Evolutionary conservation across 2,888 invertebrate species (phyloP).

Genomic region (Drosophila helvetica): DNA sequence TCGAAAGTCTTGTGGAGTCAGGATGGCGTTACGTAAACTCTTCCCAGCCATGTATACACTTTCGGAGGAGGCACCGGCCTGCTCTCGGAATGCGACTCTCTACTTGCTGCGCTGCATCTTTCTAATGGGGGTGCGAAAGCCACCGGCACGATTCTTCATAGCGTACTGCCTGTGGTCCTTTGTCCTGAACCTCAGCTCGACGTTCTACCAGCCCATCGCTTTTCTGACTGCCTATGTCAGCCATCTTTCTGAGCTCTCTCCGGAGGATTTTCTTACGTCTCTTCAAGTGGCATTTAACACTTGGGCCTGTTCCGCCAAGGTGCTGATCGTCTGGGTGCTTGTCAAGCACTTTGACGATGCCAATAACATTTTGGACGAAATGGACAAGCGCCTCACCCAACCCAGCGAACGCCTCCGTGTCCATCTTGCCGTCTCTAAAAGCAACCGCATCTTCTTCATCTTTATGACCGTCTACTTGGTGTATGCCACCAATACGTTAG

Average conservation of each 20-base stretch:
- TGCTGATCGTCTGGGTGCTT: constrained; percentile 60
- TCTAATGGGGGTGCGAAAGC: constrained; percentile 58
- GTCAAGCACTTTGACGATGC: constrained; percentile 58
- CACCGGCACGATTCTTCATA: constrained; percentile 43
- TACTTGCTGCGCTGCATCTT: constrained; percentile 58
- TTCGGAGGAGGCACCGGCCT: constrained; percentile 17
- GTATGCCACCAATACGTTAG: constrained; percentile 59
- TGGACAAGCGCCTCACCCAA: constrained; percentile 55
- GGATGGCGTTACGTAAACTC: constrained; percentile 42
- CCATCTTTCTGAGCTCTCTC: constrained; percentile 54
- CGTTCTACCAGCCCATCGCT: constrained; percentile 61
- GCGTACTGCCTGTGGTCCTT: constrained; percentile 58
- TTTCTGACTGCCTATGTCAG: constrained; percentile 54
- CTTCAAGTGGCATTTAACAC: constrained; percentile 70
- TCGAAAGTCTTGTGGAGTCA: background rate
- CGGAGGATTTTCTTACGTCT: constrained; percentile 71
- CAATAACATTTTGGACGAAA: constrained; percentile 56
- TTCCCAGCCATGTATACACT: constrained; percentile 53
- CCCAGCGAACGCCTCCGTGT: constrained; percentile 50
- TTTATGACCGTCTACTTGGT: constrained; percentile 52
- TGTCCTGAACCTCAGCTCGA: constrained; percentile 51
- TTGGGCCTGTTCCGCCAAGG: constrained; percentile 66
- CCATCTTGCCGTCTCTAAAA: constrained; percentile 44
- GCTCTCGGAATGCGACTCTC: constrained; percentile 46
- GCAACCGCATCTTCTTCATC: constrained; percentile 62